Percentiles rank a stretch among this genome's conserved stretches.
phyloP scores from a whole-genome alignment of 2,113 vertebrate species.

The Rhinoptilus africanus region DNA sequence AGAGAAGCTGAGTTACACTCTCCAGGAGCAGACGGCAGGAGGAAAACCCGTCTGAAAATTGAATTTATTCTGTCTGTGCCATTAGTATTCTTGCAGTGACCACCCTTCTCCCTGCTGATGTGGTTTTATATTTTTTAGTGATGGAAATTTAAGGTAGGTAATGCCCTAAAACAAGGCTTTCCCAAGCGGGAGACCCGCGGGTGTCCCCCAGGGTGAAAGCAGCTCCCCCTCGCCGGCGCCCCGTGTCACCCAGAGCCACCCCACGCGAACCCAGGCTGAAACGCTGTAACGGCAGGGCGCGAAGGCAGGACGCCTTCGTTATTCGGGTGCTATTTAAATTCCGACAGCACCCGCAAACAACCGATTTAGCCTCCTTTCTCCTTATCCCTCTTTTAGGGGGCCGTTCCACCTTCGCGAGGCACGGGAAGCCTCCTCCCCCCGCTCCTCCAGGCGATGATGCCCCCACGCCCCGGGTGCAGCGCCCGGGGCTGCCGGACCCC shows the following conservation, averaged over 20 bases:
- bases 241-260: not conserved
- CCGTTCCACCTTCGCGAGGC: not conserved
- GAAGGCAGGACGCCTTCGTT: not conserved
- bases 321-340: not conserved
- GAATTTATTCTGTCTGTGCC: not conserved
- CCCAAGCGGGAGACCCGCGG: not conserved
- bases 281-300: not conserved
- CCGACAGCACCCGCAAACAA: not conserved
- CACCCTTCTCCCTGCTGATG: not conserved
- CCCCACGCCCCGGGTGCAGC: not conserved
- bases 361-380: not conserved
- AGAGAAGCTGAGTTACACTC: not conserved
- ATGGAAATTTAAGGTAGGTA: not conserved
- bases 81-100: not conserved
- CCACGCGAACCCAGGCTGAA: not conserved
- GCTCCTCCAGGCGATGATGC: not conserved
- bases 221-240: not conserved
- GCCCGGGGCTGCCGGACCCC: accelerated
- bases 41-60: not conserved
- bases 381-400: not conserved
- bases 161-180: not conserved
- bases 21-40: not conserved
- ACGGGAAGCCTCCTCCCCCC: not conserved
- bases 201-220: not conserved
- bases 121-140: not conserved